phyloP scores from a whole-genome alignment of 2,888 invertebrate species.

The Blomia tropicalis region DNA sequence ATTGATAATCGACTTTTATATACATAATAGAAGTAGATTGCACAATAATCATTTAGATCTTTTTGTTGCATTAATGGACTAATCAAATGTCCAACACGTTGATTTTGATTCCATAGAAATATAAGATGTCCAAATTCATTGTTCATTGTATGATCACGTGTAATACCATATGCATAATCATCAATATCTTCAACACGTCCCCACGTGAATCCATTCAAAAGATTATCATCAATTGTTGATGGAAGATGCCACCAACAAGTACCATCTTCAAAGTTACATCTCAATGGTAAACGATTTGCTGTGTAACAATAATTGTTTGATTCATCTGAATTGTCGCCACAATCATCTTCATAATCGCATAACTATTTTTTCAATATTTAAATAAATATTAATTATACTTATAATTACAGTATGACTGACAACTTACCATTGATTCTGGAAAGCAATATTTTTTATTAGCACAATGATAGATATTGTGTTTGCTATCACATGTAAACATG shows the following conservation, averaged over 20 bases:
- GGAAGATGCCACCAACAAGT: background rate
- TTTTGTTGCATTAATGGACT: conserved; percentile 17
- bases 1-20: too few species aligned
- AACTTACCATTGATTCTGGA: background rate
- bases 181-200: background rate
- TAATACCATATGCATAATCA: background rate
- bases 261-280: conserved; percentile 13
- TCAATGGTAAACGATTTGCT: background rate
- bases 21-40: too few species aligned
- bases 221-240: background rate
- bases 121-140: conserved; percentile 4
- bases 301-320: background rate
- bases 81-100: background rate
- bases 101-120: background rate
- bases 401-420: background rate
- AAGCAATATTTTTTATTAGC: background rate
- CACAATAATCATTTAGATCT: background rate
- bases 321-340: background rate
- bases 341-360: conserved; percentile 16
- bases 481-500: background rate
- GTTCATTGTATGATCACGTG: conserved; percentile 16
- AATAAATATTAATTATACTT: background rate
- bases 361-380: background rate
- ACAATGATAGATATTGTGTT: background rate
- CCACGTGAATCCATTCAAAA: background rate